Percentiles rank a stretch among this genome's conserved stretches.
These are phyloP conservation scores for Falco cherrug DNA, from an alignment of 2,797 vertebrate genomes.

Conservation along the genomic window DNA sequence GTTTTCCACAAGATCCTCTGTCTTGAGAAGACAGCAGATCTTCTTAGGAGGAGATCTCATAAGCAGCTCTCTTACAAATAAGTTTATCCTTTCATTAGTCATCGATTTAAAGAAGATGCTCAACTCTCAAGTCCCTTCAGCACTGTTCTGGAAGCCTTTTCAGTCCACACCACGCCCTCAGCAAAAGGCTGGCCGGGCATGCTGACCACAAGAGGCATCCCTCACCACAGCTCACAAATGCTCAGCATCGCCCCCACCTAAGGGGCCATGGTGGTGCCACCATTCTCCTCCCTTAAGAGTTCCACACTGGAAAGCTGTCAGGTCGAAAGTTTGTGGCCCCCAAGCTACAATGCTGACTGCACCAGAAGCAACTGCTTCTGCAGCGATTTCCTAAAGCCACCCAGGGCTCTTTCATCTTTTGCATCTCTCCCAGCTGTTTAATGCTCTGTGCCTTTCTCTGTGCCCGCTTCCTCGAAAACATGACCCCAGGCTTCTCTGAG, in stretches of 20 bases:
- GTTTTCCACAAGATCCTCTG: neutral
- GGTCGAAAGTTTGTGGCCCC: neutral
- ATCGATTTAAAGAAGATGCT: neutral
- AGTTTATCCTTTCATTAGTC: neutral
- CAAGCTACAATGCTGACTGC: neutral
- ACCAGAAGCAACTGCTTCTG: neutral
- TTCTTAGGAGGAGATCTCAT: neutral
- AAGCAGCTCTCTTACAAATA: neutral
- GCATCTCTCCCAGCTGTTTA: neutral
- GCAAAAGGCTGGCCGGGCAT: neutral
- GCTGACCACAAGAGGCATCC: neutral
- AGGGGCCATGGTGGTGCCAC: neutral
- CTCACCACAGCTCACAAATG: neutral
- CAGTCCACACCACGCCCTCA: neutral
- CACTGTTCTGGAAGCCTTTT: neutral
- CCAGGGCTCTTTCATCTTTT: neutral
- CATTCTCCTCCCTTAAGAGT: neutral
- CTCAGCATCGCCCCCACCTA: too few relatives aligned
- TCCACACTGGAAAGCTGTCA: neutral
- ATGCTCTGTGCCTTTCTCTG: neutral
- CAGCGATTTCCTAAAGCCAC: neutral
- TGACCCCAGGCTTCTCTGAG: neutral
- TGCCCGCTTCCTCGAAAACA: neutral
- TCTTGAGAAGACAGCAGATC: neutral
- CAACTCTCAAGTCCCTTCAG: neutral